Percentiles rank a stretch among this genome's conserved stretches.
These are phyloP conservation scores for Psilopsiagon aurifrons DNA, from an alignment of 2,113 vertebrate species.

Conservation along the genomic window DNA sequence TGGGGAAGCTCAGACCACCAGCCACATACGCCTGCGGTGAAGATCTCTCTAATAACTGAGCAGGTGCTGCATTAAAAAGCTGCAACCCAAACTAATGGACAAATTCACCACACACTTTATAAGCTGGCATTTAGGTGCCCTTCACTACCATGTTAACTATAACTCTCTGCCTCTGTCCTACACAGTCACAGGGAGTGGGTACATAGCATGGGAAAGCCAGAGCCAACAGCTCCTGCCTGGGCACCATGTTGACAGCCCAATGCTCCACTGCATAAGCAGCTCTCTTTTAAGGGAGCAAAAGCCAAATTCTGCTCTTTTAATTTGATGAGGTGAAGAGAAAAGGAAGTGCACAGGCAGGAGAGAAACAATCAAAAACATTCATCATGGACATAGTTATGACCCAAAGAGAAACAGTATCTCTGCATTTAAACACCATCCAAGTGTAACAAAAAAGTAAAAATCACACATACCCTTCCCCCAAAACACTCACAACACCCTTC, in stretches of 20 bases:
- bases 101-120: not conserved
- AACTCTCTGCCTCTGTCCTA: not conserved
- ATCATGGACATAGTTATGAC: not conserved
- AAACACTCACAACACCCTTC: slow-evolving; percentile 24
- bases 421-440: slow-evolving; percentile 60
- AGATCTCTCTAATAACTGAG: not conserved
- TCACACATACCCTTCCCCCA: not conserved
- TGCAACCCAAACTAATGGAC: not conserved
- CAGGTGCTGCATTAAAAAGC: not conserved
- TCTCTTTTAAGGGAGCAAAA: not conserved
- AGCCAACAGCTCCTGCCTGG: not conserved
- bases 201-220: not conserved
- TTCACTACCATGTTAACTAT: not conserved
- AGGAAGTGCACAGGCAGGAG: not conserved
- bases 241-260: not conserved
- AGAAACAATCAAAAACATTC: not conserved
- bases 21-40: not conserved
- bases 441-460: not conserved
- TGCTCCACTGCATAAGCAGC: fast-evolving
- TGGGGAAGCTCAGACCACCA: not conserved
- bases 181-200: not conserved
- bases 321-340: not conserved
- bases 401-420: slow-evolving; percentile 67
- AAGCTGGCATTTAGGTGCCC: not conserved
- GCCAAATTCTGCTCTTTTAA: slow-evolving; percentile 5